phyloP scores from a whole-genome alignment of 2,113 vertebrate genomes.

The Heterochromis multidens region DNA sequence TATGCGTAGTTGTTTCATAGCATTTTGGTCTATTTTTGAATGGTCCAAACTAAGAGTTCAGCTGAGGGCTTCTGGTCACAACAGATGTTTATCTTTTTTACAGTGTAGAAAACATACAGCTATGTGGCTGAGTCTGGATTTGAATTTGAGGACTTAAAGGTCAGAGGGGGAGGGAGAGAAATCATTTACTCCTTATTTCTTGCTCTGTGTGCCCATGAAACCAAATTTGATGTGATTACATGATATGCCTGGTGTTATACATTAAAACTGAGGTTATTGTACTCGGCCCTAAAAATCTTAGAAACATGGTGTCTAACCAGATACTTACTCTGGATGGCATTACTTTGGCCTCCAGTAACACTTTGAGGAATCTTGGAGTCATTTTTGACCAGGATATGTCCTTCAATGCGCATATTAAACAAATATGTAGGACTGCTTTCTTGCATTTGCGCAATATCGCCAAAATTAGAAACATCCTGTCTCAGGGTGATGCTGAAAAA shows the following conservation, averaged over 20 bases:
- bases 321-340: too few species aligned
- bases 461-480: too few species aligned
- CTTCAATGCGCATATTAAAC: too few species aligned
- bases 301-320: too few species aligned
- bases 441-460: too few species aligned
- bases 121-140: neutral
- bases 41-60: neutral
- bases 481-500: too few species aligned
- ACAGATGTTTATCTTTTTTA: neutral
- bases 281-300: too few species aligned
- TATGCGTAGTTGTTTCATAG: neutral
- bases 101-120: neutral
- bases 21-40: neutral
- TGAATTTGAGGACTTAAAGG: neutral
- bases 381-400: too few species aligned
- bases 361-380: too few species aligned
- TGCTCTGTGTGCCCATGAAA: fast-evolving
- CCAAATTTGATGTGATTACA: fast-evolving
- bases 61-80: neutral
- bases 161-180: neutral
- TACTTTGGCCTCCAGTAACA: too few species aligned
- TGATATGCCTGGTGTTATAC: fast-evolving
- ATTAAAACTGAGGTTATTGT: too few species aligned
- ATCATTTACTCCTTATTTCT: neutral
- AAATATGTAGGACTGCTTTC: too few species aligned